Conservation (phyloP, 2,113 vertebrate species). For the Conger conger region DNA sequence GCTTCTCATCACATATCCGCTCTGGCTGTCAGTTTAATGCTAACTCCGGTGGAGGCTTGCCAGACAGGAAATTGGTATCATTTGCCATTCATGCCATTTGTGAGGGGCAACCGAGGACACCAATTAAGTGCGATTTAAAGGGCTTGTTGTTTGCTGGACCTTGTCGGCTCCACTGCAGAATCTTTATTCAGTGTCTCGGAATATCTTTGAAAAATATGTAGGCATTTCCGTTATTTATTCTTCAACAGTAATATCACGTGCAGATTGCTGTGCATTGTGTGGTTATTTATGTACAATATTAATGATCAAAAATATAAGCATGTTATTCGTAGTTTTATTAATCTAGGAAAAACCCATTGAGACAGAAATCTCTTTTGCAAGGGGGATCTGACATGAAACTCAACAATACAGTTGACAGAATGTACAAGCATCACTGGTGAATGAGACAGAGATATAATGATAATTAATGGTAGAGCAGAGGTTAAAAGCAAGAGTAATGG, state of each 20-base stretch:
- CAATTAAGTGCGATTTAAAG: background rate
- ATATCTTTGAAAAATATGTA: background rate
- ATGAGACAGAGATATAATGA: too few relatives aligned
- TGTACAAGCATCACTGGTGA: too few relatives aligned
- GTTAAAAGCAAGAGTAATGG: too few relatives aligned
- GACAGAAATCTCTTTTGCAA: too few relatives aligned
- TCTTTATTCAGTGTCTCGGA: background rate
- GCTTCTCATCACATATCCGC: background rate
- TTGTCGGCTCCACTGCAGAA: background rate
- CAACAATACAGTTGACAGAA: too few relatives aligned
- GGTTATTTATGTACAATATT: background rate
- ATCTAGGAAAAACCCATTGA: too few relatives aligned
- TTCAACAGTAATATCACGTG: background rate
- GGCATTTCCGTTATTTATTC: background rate
- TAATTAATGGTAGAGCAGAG: too few relatives aligned
- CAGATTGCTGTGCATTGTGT: background rate
- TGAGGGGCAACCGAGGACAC: background rate
- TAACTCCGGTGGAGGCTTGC: background rate
- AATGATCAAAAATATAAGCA: too few relatives aligned
- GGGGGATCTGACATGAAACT: too few relatives aligned
- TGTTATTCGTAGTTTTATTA: too few relatives aligned
- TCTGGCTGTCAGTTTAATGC: background rate
- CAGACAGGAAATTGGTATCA: background rate
- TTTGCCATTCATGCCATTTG: background rate
- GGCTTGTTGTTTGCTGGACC: background rate